phyloP scores from a whole-genome alignment of 2,888 invertebrate species.

The Podotricha telesiphe region DNA sequence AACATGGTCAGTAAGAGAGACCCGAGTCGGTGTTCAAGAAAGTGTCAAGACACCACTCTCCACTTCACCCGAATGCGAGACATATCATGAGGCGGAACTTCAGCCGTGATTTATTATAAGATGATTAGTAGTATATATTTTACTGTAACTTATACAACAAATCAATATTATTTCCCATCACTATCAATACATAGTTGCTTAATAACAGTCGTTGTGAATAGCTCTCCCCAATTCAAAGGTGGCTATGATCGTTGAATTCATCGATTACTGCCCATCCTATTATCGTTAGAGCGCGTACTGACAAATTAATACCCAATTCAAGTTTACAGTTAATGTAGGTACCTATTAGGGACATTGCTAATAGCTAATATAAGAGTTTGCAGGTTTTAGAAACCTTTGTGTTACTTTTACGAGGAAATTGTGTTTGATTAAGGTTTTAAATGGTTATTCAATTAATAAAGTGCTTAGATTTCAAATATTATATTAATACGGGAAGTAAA shows the following conservation, averaged over 20 bases:
- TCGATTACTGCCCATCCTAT: slow-evolving; percentile 38
- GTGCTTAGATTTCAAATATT: no score
- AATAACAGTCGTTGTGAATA: slow-evolving; percentile 29
- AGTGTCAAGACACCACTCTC: no score
- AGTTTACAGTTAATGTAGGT: slow-evolving; percentile 21
- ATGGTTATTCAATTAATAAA: neutral
- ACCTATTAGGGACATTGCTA: neutral
- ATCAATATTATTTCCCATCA: slow-evolving; percentile 20
- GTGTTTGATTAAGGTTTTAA: neutral
- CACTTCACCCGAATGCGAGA: no score
- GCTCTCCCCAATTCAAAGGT: slow-evolving; percentile 51
- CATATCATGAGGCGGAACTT: no score
- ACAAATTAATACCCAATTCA: slow-evolving; percentile 23
- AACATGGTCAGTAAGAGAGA: no score
- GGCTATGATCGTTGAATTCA: slow-evolving; percentile 42
- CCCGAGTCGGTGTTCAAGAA: no score
- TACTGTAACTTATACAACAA: neutral
- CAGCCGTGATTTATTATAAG: no score
- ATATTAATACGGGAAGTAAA: no score
- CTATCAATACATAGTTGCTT: slow-evolving; percentile 27
- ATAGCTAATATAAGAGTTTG: neutral
- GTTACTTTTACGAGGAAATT: neutral
- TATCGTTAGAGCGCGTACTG: slow-evolving; percentile 24
- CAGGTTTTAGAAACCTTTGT: neutral
- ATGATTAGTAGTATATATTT: no score